Base-by-base conservation (phyloP, 2,113 vertebrate genomes). In the Empidonax traillii region DNA sequence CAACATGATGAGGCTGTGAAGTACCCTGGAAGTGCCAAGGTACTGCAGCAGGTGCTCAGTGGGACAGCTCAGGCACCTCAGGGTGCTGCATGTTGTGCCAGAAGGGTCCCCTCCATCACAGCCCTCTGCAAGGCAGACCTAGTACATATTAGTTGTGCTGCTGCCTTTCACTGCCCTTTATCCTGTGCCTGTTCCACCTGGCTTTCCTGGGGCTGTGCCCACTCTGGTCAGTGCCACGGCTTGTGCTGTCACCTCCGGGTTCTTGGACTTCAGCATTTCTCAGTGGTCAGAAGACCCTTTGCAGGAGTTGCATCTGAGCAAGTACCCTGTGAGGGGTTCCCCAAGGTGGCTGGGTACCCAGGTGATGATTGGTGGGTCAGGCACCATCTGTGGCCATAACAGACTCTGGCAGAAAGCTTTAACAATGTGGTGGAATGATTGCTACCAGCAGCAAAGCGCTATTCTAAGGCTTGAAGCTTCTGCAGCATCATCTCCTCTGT, bases 51-150 rank as follows among this genome's bases (percentile, higher is more conserved):
- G 27, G 46, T 66, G 37, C 33, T 28, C 31, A 55, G 55, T 76
- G 49, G 22, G 6, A 52, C 10, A 80, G 30, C 8, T 6, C 18
- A 4, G 35, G 14, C 44, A 21, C 10, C 4, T 58, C 83, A 46
- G 37, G 25, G 22, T 3, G 2, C 52, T 53, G 22, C 1, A 0
- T 33, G 33, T 59, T 52, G 47, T 74, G 43, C 25, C 17, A 1
- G 53, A 30, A 46, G 11, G 35, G 2, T 79, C 2, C 16, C 7
- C 19, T 46, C 62, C 6, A 4, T 18, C 80, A 37, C 35, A 72
- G 63, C 31, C 71, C 53, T 87, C 58, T 37, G 43, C 43, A 75
- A 89, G 43, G 62, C 56, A 53, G 37, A 35, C 31, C 20, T 66
- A 14, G 23, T 82, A 12, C 13, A 1, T 41, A 28, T 22, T 28